Evolutionary conservation across 2,888 invertebrate species (phyloP).

Genomic region (Pseudoips prasinana): DNA sequence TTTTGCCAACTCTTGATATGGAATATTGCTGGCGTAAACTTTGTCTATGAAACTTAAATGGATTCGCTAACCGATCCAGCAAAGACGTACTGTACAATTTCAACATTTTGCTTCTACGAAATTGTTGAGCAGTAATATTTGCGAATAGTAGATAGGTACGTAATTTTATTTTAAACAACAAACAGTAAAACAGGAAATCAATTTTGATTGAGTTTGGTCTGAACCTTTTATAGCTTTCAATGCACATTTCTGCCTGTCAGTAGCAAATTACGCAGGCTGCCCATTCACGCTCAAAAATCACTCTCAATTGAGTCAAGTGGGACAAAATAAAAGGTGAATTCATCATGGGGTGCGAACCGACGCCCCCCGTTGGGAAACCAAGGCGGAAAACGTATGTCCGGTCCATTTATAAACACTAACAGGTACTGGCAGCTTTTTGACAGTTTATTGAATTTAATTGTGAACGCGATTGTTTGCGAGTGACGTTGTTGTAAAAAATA

Average conservation of each 20-base stretch:
- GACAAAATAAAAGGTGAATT: conserved; percentile 79
- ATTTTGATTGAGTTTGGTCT: conserved; percentile 69
- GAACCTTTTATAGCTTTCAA: conserved; percentile 76
- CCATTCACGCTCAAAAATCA: conserved; percentile 80
- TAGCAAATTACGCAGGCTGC: conserved; percentile 74
- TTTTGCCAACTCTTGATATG: conserved; percentile 62
- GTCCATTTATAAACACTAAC: conserved; percentile 77
- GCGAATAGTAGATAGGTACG: conserved; percentile 1
- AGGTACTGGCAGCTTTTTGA: conserved; percentile 71
- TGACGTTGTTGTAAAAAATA: conserved; percentile 22
- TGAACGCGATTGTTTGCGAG: conserved; percentile 50
- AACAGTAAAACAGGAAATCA: conserved; percentile 42
- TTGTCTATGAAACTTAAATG: conserved; percentile 60
- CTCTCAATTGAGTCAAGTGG: conserved; percentile 78
- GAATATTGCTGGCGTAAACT: conserved; percentile 63
- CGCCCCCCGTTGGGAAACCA: conserved; percentile 66
- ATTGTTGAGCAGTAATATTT: conserved; percentile 19
- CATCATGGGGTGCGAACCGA: conserved; percentile 67
- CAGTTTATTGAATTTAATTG: conserved; percentile 75
- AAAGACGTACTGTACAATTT: conserved; percentile 35
- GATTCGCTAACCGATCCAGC: conserved; percentile 50
- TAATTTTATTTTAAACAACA: conserved; percentile 25
- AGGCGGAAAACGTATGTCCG: conserved; percentile 76
- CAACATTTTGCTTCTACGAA: conserved; percentile 23
- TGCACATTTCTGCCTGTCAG: conserved; percentile 74